Evolutionary conservation across 1,140 invertebrate genomes (phyloP).

Genomic region (Dendrolimus punctatus): DNA sequence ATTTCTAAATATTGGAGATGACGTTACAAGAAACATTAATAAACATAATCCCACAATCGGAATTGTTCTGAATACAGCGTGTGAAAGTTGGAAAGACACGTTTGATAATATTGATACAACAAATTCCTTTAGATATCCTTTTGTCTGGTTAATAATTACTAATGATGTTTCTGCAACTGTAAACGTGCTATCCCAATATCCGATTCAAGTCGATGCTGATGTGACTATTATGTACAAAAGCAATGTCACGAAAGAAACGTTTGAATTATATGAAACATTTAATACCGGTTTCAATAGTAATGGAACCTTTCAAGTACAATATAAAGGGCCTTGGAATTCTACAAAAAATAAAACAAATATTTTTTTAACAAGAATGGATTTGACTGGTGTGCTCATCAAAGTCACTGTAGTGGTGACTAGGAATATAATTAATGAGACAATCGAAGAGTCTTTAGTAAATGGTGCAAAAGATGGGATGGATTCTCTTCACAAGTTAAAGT

Average conservation of each 20-base stretch:
- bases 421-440: constrained; percentile 55
- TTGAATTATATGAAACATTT: constrained; percentile 34
- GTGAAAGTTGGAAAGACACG: constrained; percentile 26
- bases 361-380: constrained; percentile 18
- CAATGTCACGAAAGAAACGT: constrained; percentile 5
- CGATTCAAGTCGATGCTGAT: constrained; percentile 41
- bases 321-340: constrained; percentile 31
- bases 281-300: constrained; percentile 37
- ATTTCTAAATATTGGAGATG: no score
- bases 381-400: constrained; percentile 48
- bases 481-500: constrained; percentile 76
- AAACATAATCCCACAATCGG: constrained; percentile 19
- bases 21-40: no score
- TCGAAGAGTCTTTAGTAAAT: constrained; percentile 70
- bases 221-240: constrained; percentile 25
- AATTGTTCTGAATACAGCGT: constrained; percentile 33
- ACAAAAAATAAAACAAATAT: constrained; percentile 16
- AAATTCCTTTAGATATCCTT: constrained; percentile 13
- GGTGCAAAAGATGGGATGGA: constrained; percentile 72
- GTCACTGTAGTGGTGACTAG: constrained; percentile 55
- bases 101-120: constrained; percentile 11
- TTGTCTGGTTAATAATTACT: constrained; percentile 29
- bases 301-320: constrained; percentile 24
- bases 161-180: constrained; percentile 18
- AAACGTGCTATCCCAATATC: constrained; percentile 23